Evolutionary conservation across 1,140 invertebrate species (phyloP).

Genomic region (Yoshiicerus persimilis): DNA sequence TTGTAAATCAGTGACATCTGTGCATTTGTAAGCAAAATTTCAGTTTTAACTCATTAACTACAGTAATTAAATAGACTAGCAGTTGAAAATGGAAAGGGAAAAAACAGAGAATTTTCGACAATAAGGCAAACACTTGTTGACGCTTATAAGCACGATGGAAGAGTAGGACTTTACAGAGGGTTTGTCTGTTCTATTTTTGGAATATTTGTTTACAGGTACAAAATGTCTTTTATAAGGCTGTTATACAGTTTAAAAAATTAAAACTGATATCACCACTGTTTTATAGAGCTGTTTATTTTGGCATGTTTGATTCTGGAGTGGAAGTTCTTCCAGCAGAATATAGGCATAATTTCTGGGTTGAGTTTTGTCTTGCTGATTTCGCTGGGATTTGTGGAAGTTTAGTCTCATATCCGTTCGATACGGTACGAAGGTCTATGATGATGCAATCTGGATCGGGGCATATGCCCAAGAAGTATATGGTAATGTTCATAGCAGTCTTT

Average conservation of each 20-base stretch:
- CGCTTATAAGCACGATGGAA: constrained; percentile 20
- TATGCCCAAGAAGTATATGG: neutral
- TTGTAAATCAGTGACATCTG: neutral
- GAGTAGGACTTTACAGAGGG: constrained; percentile 39
- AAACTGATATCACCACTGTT: neutral
- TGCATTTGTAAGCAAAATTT: neutral
- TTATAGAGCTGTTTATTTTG: constrained; percentile 40
- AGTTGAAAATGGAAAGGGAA: neutral
- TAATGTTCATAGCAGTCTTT: neutral
- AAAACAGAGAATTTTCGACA: neutral
- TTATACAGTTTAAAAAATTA: too few relatives aligned
- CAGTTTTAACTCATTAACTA: neutral
- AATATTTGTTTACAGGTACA: constrained; percentile 43
- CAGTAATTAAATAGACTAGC: neutral
- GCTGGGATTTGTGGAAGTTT: constrained; percentile 64
- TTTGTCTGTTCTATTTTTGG: constrained; percentile 38
- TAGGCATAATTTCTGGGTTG: neutral
- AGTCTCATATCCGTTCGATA: constrained; percentile 68
- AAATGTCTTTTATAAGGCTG: neutral
- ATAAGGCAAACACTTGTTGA: neutral
- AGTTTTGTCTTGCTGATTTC: constrained; percentile 48
- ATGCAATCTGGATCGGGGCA: constrained; percentile 56
- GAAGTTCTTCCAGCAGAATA: neutral
- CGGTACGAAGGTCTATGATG: constrained; percentile 68
- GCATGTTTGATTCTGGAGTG: constrained; percentile 29